These are phyloP conservation scores for Gymnodraco acuticeps DNA, from an alignment of 2,797 vertebrate species.

Conservation along the genomic window DNA sequence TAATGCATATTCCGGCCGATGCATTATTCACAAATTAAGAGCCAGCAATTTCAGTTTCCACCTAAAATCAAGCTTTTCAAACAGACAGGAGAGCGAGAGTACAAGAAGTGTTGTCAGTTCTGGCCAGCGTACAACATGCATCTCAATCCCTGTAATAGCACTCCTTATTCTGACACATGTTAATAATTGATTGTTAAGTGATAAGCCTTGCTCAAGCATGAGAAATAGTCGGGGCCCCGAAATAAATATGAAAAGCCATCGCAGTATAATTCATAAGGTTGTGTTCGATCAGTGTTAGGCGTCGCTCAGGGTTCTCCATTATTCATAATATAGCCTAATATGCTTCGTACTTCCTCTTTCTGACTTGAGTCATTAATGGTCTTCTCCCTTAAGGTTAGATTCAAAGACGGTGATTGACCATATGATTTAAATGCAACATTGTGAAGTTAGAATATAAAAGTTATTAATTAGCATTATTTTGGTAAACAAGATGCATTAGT, in stretches of 20 bases:
- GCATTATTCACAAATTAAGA: slow-evolving; percentile 83
- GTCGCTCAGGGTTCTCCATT: slow-evolving; percentile 78
- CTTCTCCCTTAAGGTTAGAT: slow-evolving; percentile 18
- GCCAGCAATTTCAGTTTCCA: slow-evolving; percentile 69
- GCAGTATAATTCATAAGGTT: slow-evolving; percentile 86
- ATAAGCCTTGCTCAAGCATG: slow-evolving; percentile 84
- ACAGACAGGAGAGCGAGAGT: slow-evolving; percentile 63
- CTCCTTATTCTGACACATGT: slow-evolving; percentile 84
- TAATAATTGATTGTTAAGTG: slow-evolving; percentile 90
- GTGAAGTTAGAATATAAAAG: not conserved
- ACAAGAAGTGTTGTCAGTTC: slow-evolving; percentile 84
- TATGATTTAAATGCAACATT: not conserved
- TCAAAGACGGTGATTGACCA: slow-evolving; percentile 27
- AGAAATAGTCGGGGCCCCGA: slow-evolving; percentile 79
- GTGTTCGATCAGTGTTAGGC: slow-evolving; percentile 85
- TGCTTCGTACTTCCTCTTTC: slow-evolving; percentile 59
- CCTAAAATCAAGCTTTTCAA: slow-evolving; percentile 64
- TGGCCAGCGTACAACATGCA: slow-evolving; percentile 79
- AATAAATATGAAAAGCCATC: slow-evolving; percentile 85
- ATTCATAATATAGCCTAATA: slow-evolving; percentile 80
- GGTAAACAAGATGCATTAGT: not conserved
- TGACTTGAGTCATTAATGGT: slow-evolving; percentile 64
- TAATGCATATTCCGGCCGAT: slow-evolving; percentile 74
- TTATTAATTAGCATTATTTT: not conserved
- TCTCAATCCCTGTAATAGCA: slow-evolving; percentile 81